Percentiles rank a stretch among this genome's conserved stretches.
Conservation (phyloP, 2,797 vertebrate genomes). For the Onychomys leucogaster region DNA sequence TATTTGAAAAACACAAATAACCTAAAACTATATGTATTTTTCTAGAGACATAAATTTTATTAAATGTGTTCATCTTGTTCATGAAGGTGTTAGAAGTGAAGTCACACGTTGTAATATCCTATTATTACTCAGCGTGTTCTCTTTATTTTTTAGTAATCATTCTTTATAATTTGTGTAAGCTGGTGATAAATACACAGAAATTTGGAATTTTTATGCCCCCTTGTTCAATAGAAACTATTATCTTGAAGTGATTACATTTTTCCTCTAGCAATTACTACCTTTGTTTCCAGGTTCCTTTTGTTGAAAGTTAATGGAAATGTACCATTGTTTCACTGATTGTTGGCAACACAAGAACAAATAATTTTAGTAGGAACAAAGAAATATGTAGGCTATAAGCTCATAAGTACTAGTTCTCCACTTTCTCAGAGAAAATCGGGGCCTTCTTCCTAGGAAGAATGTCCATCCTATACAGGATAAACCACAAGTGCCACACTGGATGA, state of each 20-base stretch:
- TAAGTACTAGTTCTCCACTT: neutral
- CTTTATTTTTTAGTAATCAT: neutral
- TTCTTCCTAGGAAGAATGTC: neutral
- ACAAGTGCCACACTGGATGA: neutral
- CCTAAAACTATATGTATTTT: neutral
- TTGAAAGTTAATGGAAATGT: constrained; percentile 16
- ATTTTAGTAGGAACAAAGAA: neutral
- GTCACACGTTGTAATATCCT: neutral
- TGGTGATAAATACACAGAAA: neutral
- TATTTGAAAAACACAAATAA: neutral
- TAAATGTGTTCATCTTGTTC: neutral
- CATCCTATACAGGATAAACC: neutral
- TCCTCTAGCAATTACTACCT: neutral
- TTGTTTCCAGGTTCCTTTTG: constrained; percentile 38
- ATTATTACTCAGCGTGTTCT: neutral
- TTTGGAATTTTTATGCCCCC: neutral
- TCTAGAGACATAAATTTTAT: neutral
- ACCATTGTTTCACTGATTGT: neutral
- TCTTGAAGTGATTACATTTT: constrained; percentile 19
- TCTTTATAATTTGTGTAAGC: neutral
- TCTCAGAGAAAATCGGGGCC: neutral
- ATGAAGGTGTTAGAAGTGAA: neutral
- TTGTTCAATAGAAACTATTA: constrained; percentile 11
- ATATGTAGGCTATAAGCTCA: neutral
- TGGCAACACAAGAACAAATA: neutral